Conservation (phyloP, 2,888 invertebrate species). For the Melipona bicolor region DNA sequence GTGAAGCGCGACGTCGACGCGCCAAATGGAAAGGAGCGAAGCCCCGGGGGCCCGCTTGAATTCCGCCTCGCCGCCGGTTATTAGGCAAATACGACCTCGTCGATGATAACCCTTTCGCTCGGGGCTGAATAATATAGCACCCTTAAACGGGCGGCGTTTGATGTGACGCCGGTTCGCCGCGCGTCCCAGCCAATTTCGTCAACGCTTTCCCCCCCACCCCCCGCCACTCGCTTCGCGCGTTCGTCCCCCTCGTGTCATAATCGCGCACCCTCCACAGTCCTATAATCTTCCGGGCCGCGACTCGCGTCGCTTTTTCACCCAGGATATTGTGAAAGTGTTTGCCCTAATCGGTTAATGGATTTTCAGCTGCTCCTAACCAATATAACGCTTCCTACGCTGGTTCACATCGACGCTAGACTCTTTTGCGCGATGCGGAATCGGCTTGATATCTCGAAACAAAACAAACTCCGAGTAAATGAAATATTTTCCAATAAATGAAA, state of each 20-base stretch:
- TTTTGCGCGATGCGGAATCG: no score
- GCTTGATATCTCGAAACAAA: no score
- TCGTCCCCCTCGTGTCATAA: constrained; percentile 71
- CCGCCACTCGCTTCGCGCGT: constrained; percentile 24
- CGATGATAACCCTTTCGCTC: constrained; percentile 80
- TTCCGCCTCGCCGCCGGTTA: constrained; percentile 74
- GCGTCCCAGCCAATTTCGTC: constrained; percentile 76
- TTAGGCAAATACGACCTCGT: constrained; percentile 77
- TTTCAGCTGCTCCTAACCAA: not conserved
- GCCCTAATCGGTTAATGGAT: constrained; percentile 40
- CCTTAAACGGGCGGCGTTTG: constrained; percentile 81
- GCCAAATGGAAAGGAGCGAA: constrained; percentile 63
- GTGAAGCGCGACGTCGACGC: constrained; percentile 42
- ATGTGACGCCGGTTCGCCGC: constrained; percentile 81
- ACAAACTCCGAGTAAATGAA: no score
- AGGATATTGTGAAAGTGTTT: constrained; percentile 21
- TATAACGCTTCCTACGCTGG: not conserved
- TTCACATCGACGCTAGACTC: no score
- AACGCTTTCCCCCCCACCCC: constrained; percentile 33
- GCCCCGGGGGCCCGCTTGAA: constrained; percentile 73
- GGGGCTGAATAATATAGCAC: constrained; percentile 80
- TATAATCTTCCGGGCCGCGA: constrained; percentile 32
- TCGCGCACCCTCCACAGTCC: constrained; percentile 62
- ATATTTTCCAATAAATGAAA: no score
- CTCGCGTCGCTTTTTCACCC: constrained; percentile 24